Evolutionary conservation across 2,888 invertebrate species (phyloP).

Genomic region (Rhynchonema sp.): DNA sequence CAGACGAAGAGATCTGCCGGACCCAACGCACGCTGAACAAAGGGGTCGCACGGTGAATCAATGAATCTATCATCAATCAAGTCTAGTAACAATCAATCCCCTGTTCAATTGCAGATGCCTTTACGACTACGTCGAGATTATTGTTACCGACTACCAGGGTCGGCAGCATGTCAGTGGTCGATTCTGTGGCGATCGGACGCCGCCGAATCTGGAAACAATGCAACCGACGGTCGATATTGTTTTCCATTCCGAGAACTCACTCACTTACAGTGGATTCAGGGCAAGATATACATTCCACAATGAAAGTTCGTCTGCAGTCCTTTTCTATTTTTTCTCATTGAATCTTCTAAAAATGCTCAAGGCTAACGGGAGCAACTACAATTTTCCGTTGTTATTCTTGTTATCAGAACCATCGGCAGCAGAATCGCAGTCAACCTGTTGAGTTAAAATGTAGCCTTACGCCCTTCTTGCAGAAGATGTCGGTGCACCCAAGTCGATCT

Average conservation of each 20-base stretch:
- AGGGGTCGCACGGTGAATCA: no score
- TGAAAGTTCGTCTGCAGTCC: constrained; percentile 17
- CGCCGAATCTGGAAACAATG: constrained; percentile 14
- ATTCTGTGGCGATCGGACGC: constrained; percentile 5
- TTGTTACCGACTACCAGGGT: constrained; percentile 14
- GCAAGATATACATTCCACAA: constrained; percentile 17
- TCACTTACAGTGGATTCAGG: constrained; percentile 9
- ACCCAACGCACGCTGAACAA: no score
- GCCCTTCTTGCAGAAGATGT: background rate
- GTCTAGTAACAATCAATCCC: no score
- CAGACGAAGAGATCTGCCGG: no score
- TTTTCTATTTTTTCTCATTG: no score
- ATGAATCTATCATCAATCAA: no score
- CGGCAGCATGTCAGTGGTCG: constrained; percentile 6
- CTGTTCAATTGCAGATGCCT: constrained; percentile 13
- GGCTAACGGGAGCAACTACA: no score
- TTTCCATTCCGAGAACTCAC: constrained; percentile 8
- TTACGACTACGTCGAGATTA: constrained; percentile 19
- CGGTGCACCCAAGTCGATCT: background rate
- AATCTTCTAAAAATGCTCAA: no score
- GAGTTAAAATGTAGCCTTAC: no score
- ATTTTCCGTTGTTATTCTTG: no score
- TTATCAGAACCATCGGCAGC: no score
- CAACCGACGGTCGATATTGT: constrained; percentile 11
- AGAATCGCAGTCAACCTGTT: no score